Base-by-base conservation (phyloP, 2,797 vertebrate genomes). In the Arnoldichthys spilopterus region DNA sequence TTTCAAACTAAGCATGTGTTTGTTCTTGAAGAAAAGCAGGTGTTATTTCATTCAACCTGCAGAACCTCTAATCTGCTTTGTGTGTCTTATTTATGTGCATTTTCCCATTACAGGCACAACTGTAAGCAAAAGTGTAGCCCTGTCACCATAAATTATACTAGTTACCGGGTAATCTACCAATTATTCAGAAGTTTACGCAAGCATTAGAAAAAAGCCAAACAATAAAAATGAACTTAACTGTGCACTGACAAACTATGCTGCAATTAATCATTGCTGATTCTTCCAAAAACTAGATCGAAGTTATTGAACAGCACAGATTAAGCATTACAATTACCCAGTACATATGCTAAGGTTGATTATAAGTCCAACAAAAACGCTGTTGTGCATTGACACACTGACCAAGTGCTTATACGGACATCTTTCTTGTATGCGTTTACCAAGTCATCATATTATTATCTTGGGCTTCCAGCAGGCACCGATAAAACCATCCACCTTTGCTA, bases 401-500 rank as follows among this genome's bases (percentile, higher is more conserved):
- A 8, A 43, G 53, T 26, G 54, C 43, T 58, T 61, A 68, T 54
- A 54, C 26, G 37, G 62, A 77, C 67, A 54, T 24, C 20, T 68
- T 73, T 22, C 51, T 56, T 30, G 67, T 34, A 37, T 37, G 45
- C 32, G 45, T 56, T 24, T 32, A 34, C 54, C 9, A 18, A 49
- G 76, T 67, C 76, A 68, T 76, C 37, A 37, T n/a, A 0, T 66
- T 70, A 78, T 67, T 78, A 47, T 69, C 73, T 77, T 34, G 7
- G 63, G 40, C 63, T 76, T 68, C 40, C 73, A 15, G 79, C 16
- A 51, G 75, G 67, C 72, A 67, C 71, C 75, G 67, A 86, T 80
- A 70, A 84, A 84, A 54, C 58, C 61, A 80, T 82, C 67, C 40
- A 56, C 67, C 74, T 74, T 70, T 74, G 59, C 72, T 68, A 56